Evolutionary conservation across 2,797 vertebrate genomes (phyloP).

Genomic region (Xiphorhynchus erythropygius): DNA sequence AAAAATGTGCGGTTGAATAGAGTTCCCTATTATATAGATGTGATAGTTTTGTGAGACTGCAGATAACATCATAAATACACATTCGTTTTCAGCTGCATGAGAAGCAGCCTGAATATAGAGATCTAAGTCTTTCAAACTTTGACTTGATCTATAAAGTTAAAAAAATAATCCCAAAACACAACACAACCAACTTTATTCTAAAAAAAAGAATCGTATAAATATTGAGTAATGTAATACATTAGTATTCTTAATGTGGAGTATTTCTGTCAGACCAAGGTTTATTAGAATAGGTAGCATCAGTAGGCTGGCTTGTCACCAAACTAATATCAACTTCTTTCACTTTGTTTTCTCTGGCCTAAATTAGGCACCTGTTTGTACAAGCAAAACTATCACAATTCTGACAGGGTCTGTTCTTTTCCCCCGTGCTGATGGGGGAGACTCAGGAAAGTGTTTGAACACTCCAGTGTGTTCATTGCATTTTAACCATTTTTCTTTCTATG

Average conservation of each 20-base stretch:
- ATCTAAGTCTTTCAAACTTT: neutral
- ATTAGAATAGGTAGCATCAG: neutral
- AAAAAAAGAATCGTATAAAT: neutral
- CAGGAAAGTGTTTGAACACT: neutral
- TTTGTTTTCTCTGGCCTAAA: neutral
- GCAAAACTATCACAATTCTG: neutral
- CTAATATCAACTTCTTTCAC: neutral
- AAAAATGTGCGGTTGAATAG: neutral
- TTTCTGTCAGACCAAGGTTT: neutral
- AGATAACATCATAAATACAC: constrained; percentile 23
- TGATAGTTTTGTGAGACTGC: constrained; percentile 1
- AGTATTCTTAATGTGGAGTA: neutral
- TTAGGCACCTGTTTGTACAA: neutral
- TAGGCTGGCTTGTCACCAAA: neutral
- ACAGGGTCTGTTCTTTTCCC: neutral
- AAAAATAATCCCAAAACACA: neutral
- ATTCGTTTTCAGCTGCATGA: neutral
- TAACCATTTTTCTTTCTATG: neutral
- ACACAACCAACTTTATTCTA: neutral
- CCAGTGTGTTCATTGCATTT: neutral
- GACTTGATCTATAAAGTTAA: neutral
- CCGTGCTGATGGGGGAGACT: neutral
- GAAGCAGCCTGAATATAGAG: neutral
- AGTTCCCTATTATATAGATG: neutral
- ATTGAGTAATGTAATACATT: neutral